Base-by-base conservation (phyloP, 37 sponge, comb jelly and placozoan species). In the Haliclona indistincta region DNA sequence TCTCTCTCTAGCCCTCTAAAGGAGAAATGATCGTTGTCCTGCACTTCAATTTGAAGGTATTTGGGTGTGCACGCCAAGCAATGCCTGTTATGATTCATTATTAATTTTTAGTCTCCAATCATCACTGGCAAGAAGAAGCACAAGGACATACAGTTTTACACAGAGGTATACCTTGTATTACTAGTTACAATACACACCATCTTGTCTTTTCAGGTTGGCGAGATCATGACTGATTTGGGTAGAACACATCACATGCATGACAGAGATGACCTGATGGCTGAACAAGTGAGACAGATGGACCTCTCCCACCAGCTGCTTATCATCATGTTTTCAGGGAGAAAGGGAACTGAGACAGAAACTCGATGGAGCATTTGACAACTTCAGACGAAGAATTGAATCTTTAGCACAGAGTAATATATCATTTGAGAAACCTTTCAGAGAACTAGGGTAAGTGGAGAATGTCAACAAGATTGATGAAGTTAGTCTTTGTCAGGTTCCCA, bases 91-190 rank as follows among this genome's bases (percentile, higher is more conserved):
- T 1, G 33, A 40, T 43, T 75, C n/a, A 19, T 54, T 37, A 43
- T 84, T 41, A 47, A 32, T 56, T 43, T 75, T 2, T 36, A 92
- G 87, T 81, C 88, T 54, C 90, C 98, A 17, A 86, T 97, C 37
- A 88, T 97, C 34, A 93, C 94, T 63, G 92, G 95, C 5, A 98
- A 98, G 77, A 98, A 98, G 85, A 98, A 98, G 67, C 68, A 93
- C 42, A 68, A 78, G 20, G 94, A 98, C 62, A 90, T 98, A 15
- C 97, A 93, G 67, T 90, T 98, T 68, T 98, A 93, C 80, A 93
- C 99, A 32, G 99, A 98, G 64, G 93, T 95, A 42, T 44, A 73
- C 72, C 30, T 49, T 10, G 1, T 69, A 62, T n/a, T n/a, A n/a
- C n/a, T n/a, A n/a, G n/a, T 47, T 47, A 47, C 49, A 47, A 17